Percentiles rank a stretch among this genome's conserved stretches.
These are phyloP conservation scores for Sarcoramphus papa DNA, from an alignment of 2,797 vertebrate genomes.

Conservation along the genomic window DNA sequence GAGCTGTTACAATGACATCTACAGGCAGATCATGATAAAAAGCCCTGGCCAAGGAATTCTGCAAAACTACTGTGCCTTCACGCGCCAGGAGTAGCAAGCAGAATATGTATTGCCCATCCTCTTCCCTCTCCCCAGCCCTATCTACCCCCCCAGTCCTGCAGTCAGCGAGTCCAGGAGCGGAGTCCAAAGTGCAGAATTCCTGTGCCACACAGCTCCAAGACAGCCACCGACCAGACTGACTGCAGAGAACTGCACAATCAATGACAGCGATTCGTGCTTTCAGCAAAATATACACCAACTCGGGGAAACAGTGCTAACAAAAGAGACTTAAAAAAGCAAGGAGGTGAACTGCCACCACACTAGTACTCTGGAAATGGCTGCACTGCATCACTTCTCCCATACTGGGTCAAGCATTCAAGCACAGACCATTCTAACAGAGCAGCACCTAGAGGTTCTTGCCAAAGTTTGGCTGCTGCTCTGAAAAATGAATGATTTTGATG, in stretches of 20 bases:
- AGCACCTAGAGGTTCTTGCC: not conserved
- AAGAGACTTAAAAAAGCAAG: not conserved
- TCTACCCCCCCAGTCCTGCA: not conserved
- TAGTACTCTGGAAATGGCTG: not conserved
- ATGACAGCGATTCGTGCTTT: not conserved
- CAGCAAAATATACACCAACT: not conserved
- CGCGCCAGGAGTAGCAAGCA: not conserved
- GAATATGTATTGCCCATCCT: not conserved
- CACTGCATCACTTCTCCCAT: not conserved
- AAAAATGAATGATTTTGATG: slow-evolving; percentile 18
- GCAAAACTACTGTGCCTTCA: not conserved
- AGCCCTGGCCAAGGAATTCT: not conserved
- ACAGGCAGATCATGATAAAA: not conserved
- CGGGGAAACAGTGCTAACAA: not conserved
- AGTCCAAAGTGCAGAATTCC: not conserved
- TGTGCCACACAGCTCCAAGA: not conserved
- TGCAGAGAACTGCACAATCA: not conserved
- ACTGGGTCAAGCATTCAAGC: not conserved
- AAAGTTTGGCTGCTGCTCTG: not conserved
- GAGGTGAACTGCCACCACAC: not conserved
- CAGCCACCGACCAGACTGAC: not conserved
- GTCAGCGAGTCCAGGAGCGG: not conserved
- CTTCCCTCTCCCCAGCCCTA: not conserved
- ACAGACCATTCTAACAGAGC: not conserved
- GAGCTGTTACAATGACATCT: not conserved